Base-by-base conservation (phyloP, 2,113 vertebrate species). In the Meleagris gallopavo region DNA sequence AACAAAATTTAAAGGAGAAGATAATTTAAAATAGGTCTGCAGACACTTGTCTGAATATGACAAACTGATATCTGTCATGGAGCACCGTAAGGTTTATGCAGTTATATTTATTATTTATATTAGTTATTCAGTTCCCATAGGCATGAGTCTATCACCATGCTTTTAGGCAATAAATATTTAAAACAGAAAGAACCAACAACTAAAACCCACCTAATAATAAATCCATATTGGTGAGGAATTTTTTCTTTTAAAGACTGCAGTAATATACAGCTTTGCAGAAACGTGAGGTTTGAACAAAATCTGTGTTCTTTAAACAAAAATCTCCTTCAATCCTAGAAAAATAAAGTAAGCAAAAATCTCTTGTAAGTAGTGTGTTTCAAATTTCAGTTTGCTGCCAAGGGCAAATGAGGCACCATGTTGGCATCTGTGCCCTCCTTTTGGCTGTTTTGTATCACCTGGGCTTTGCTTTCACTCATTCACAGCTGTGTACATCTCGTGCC, bases 221-320 rank as follows among this genome's bases (percentile, higher is more conserved):
- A 83, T 77, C 11, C 30, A 50, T 77, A 36, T 40, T 91, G 62
- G 21, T 46, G 46, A 67, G 15, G 50, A 88, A 76, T 86, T 15
- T 50, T 19, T 62, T 75, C 29, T 87, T 86, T 89, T 80, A 91
- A 86, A 93, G 72, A 89, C 50, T 57, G 71, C 92, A 91, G 73
- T 58, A 91, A 83, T 16, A 29, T 29, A 67, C 19, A 81, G 32
- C 60, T 74, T 89, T 50, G 55, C 60, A 90, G 79, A 91, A 93
- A 90, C 45, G 46, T 80, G 67, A 90, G 88, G 83, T 89, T 90
- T 77, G 75, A 95, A 86, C 67, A 50, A 88, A 81, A 64, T 80
- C 86, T 0, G 0, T 38, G 61, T 76, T 85, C 48, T 88, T 76
- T 80, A 60, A 77, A 95, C 40, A 94, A 93, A 94, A 50, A 5